Conservation (phyloP, 2,113 vertebrate genomes). For the Felis catus region F.catus_Fca126_mat1.0 CM031413.1:80576001-80576500, state of each 20-base stretch:
- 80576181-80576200: not conserved
- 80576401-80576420: not conserved
- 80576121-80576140: conserved; percentile 60
- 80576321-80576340: not conserved
- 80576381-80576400: not conserved
- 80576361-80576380: not conserved
- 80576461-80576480: accelerated
- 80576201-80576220: accelerated
- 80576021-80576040: not conserved
- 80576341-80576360: not conserved
- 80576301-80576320: not conserved
- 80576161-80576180: not conserved
- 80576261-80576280: accelerated
- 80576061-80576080: not conserved
- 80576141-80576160: conserved; percentile 65
- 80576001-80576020: not conserved
- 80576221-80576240: not conserved
- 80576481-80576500: not conserved
- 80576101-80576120: not conserved
- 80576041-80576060: not conserved
- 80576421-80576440: not conserved
- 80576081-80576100: not conserved
- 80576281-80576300: not conserved
- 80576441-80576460: not conserved
- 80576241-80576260: not conserved